These are phyloP conservation scores for Motacilla tschutschensis DNA, from an alignment of 2,113 vertebrate genomes.

Conservation along the genomic window DNA sequence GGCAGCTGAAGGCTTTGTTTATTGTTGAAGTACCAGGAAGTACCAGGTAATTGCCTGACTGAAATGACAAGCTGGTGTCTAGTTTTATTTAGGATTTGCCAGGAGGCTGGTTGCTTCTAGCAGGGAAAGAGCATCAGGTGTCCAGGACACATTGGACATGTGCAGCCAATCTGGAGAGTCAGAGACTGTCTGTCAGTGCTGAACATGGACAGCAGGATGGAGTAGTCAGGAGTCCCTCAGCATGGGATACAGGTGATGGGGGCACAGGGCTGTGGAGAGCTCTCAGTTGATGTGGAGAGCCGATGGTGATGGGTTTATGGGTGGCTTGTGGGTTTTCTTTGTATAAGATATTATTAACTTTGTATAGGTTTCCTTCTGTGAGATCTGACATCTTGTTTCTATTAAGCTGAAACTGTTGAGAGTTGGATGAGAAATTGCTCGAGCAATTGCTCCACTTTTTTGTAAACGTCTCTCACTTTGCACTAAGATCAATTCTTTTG, in stretches of 20 bases:
- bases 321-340: neutral
- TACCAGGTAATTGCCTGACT: neutral
- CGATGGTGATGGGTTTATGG: neutral
- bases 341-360: neutral
- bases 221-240: neutral
- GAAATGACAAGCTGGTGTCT: neutral
- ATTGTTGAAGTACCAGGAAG: neutral
- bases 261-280: neutral
- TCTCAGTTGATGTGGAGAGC: neutral
- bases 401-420: neutral
- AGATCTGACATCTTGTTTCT: neutral
- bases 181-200: neutral
- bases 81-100: neutral
- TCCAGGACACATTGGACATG: rapidly evolving
- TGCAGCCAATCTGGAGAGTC: neutral
- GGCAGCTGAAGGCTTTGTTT: neutral
- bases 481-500: neutral
- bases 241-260: rapidly evolving
- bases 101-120: neutral
- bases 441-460: neutral
- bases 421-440: neutral
- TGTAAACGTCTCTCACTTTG: neutral
- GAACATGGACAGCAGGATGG: rapidly evolving
- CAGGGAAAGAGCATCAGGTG: neutral
- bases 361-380: neutral